Evolutionary conservation across 2,113 vertebrate genomes (phyloP).

Genomic region (Seriola rivoliana): DNA sequence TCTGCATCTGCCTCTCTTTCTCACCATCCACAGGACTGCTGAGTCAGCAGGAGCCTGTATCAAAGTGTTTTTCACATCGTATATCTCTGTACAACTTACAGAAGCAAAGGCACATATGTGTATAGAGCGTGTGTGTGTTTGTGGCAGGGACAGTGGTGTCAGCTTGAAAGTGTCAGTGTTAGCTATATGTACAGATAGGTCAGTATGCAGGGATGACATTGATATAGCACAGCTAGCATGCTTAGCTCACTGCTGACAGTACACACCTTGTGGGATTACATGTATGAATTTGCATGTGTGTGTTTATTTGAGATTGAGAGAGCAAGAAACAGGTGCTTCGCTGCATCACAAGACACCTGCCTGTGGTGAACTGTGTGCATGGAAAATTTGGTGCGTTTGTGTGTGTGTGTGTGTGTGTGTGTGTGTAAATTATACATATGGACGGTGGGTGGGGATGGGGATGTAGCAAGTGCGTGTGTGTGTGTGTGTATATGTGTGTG

Average conservation of each 20-base stretch:
- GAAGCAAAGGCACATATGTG: slow-evolving; percentile 4
- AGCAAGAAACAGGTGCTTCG: slow-evolving; percentile 22
- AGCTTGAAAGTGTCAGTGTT: slow-evolving; percentile 2
- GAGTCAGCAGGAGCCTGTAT: slow-evolving; percentile 66
- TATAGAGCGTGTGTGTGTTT: neutral
- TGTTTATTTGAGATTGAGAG: neutral
- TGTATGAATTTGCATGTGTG: slow-evolving; percentile 17
- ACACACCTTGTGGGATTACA: slow-evolving; percentile 22
- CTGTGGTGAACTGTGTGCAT: slow-evolving; percentile 19
- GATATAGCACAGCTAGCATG: slow-evolving; percentile 48
- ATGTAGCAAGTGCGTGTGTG: slow-evolving; percentile 31
- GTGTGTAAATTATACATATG: slow-evolving; percentile 50
- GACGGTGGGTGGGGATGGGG: slow-evolving; percentile 22
- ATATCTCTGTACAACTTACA: neutral
- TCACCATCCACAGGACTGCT: slow-evolving; percentile 54
- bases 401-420: neutral
- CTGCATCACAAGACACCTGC: slow-evolving; percentile 34
- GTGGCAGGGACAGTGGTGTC: neutral
- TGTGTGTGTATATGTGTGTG: slow-evolving; percentile 35
- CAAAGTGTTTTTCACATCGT: slow-evolving; percentile 24
- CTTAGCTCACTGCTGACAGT: slow-evolving; percentile 55
- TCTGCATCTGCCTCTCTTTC: slow-evolving; percentile 66
- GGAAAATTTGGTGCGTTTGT: slow-evolving; percentile 6
- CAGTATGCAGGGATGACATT: slow-evolving; percentile 55
- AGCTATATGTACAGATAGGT: slow-evolving; percentile 32